Evolutionary conservation across 2,113 vertebrate species (phyloP).

Genomic region (Myxocyprinus asiaticus): DNA sequence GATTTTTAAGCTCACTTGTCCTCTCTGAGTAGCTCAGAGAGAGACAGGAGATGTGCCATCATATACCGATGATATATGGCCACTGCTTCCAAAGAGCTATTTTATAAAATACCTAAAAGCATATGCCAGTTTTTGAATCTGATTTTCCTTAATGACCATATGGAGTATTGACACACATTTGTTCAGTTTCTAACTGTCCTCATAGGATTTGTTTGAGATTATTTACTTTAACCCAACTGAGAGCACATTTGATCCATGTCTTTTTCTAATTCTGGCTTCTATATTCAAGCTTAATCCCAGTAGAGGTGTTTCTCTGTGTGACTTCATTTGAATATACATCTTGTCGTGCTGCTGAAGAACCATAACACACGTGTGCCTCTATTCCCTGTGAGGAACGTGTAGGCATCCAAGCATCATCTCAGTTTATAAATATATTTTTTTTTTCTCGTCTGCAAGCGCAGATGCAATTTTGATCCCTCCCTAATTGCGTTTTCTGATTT

Average conservation of each 20-base stretch:
- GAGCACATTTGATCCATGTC: background rate
- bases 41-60: too few relatives aligned
- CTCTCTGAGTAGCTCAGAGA: too few relatives aligned
- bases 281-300: background rate
- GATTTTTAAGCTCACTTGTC: too few relatives aligned
- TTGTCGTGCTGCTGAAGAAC: background rate
- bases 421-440: conserved; percentile 10
- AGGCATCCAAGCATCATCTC: conserved; percentile 10
- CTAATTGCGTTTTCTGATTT: conserved; percentile 28
- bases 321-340: background rate
- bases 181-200: conserved; percentile 9
- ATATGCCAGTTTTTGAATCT: background rate
- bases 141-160: background rate
- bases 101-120: background rate
- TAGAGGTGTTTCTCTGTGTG: background rate
- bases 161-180: background rate
- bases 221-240: background rate
- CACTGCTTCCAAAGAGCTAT: too few relatives aligned
- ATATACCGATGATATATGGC: too few relatives aligned
- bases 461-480: conserved; percentile 26
- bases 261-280: conserved; percentile 12
- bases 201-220: background rate
- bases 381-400: conserved; percentile 5
- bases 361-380: background rate
- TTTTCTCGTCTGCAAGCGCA: conserved; percentile 4